These are phyloP conservation scores for Leucophenga montana DNA, from an alignment of 2,888 invertebrate genomes.

Conservation along the genomic window DNA sequence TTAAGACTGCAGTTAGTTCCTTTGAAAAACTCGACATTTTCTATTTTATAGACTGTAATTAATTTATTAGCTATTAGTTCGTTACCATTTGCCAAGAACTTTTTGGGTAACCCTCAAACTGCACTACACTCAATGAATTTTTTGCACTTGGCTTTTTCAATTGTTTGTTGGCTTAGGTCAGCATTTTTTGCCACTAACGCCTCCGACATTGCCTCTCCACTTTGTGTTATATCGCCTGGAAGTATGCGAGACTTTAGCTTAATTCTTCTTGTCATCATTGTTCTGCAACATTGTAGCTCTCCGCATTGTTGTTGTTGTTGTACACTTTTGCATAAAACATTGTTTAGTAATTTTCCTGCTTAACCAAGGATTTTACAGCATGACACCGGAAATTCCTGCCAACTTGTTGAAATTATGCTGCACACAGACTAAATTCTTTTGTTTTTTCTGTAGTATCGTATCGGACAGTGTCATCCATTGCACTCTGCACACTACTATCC, in stretches of 20 bases:
- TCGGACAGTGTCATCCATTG: neutral
- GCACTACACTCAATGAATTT: neutral
- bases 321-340: constrained; percentile 37
- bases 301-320: constrained; percentile 6
- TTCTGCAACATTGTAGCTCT: too few species aligned
- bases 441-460: neutral
- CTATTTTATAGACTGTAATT: too few species aligned
- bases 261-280: neutral
- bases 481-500: neutral
- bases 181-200: constrained; percentile 34
- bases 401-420: constrained; percentile 50
- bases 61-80: too few species aligned
- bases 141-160: constrained; percentile 14
- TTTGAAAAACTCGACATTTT: too few species aligned
- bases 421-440: neutral
- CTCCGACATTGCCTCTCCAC: neutral
- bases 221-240: neutral
- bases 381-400: constrained; percentile 44
- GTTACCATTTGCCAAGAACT: too few species aligned
- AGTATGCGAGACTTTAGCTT: neutral
- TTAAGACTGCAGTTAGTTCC: too few species aligned
- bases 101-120: neutral
- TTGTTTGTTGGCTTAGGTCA: constrained; percentile 48
- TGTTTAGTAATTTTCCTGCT: constrained; percentile 60
- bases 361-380: constrained; percentile 37